A percentile compares a stretch with the other conserved stretches of the same genome.
These are phyloP conservation scores for Cheilosia impressa DNA, from an alignment of 2,888 invertebrate species.

Conservation along the genomic window DNA sequence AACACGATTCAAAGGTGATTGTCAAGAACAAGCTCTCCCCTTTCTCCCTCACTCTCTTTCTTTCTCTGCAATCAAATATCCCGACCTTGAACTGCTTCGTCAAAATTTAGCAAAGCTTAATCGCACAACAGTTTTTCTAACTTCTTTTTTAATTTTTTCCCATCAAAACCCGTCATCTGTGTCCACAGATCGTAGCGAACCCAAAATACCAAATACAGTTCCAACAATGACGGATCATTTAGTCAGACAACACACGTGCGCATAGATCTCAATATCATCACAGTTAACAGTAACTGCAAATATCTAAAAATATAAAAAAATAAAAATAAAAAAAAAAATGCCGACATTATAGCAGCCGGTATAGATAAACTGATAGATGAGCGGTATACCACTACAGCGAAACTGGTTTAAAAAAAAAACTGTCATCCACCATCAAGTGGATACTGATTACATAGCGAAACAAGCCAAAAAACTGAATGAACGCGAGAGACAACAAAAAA, in stretches of 20 bases:
- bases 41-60: not conserved
- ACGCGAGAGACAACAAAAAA: slow-evolving; percentile 45
- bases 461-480: slow-evolving; percentile 61
- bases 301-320: slow-evolving; percentile 42
- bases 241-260: slow-evolving; percentile 63
- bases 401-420: slow-evolving; percentile 28
- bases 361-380: slow-evolving; percentile 34
- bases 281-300: slow-evolving; percentile 67
- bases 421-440: slow-evolving; percentile 48
- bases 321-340: slow-evolving; percentile 28
- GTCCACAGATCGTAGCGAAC: slow-evolving; percentile 3
- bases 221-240: slow-evolving; percentile 36
- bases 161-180: not conserved
- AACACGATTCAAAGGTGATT: slow-evolving; percentile 50
- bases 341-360: slow-evolving; percentile 33
- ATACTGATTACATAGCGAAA: slow-evolving; percentile 49
- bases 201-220: slow-evolving; percentile 20
- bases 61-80: slow-evolving; percentile 1
- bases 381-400: slow-evolving; percentile 29
- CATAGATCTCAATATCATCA: slow-evolving; percentile 55
- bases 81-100: slow-evolving; percentile 38
- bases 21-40: not conserved
- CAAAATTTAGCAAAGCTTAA: slow-evolving; percentile 10
- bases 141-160: not conserved
- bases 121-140: slow-evolving; percentile 5